Evolutionary conservation across 2,888 invertebrate species (phyloP).

Genomic region (Rhopalosiphum nymphaeae): DNA sequence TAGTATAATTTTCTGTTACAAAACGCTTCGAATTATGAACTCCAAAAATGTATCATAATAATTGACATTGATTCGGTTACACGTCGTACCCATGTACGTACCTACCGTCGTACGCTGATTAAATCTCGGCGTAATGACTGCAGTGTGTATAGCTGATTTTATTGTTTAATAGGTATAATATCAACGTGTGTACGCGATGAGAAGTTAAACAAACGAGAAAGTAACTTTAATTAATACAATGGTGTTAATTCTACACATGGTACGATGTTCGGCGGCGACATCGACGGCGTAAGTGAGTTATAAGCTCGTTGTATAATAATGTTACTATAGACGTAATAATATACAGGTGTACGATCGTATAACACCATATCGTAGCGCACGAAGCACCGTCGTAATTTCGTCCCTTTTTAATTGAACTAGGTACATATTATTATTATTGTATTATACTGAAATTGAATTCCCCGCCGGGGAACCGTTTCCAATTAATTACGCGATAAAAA

Average conservation of each 20-base stretch:
- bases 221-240: constrained; percentile 14
- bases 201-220: not conserved
- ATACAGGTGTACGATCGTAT: not conserved
- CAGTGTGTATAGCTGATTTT: not conserved
- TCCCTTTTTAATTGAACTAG: constrained; percentile 56
- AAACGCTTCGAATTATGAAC: not conserved
- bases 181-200: not conserved
- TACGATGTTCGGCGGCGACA: not conserved
- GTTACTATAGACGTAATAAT: not conserved
- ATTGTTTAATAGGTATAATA: not conserved
- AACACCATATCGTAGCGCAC: not conserved
- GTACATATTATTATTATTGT: not conserved
- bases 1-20: not conserved
- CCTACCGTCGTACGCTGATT: too few species aligned
- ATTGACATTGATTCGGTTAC: not conserved
- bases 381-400: not conserved
- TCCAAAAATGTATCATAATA: not conserved
- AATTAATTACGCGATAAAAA: constrained; percentile 40
- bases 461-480: constrained; percentile 39
- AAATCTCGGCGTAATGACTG: not conserved
- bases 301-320: not conserved
- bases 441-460: constrained; percentile 37
- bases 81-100: too few species aligned
- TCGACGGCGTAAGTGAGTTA: not conserved
- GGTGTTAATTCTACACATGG: not conserved